Percentiles rank a stretch among this genome's conserved stretches.
Conservation (phyloP, 2,888 invertebrate species). For the Thyatira batis region DNA sequence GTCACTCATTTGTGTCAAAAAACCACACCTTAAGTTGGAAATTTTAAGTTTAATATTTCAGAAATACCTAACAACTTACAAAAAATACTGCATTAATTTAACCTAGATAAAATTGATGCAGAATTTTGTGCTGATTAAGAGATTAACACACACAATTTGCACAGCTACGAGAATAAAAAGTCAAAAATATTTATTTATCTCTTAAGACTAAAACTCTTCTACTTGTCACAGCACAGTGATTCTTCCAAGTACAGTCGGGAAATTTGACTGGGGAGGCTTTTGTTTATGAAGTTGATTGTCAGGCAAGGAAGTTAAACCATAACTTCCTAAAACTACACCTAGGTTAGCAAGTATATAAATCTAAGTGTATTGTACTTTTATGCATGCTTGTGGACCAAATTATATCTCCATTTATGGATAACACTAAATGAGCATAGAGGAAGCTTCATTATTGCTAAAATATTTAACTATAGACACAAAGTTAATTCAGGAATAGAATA, state of each 20-base stretch:
- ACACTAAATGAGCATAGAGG: constrained; percentile 16
- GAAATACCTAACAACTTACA: too few species aligned
- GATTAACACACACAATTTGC: constrained; percentile 9
- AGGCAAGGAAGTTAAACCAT: background rate
- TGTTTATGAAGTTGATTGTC: background rate
- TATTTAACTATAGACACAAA: constrained; percentile 15
- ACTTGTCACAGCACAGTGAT: background rate
- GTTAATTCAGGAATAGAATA: constrained; percentile 21
- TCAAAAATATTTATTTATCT: constrained; percentile 34
- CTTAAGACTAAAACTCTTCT: constrained; percentile 24
- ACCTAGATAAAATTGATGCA: too few species aligned
- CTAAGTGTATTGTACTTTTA: constrained; percentile 35
- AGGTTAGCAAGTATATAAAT: constrained; percentile 13
- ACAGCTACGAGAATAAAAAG: constrained; percentile 33
- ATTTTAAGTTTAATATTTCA: background rate
- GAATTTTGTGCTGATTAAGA: background rate
- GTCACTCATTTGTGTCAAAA: background rate
- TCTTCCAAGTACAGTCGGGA: background rate
- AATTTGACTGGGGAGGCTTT: background rate
- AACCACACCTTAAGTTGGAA: background rate
- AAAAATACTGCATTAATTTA: background rate
- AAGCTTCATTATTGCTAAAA: constrained; percentile 12
- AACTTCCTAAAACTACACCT: background rate
- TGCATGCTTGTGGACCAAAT: constrained; percentile 25
- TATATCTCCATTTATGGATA: constrained; percentile 9